Conservation (phyloP, 2,113 vertebrate species). For the Chionodraco myersi region DNA sequence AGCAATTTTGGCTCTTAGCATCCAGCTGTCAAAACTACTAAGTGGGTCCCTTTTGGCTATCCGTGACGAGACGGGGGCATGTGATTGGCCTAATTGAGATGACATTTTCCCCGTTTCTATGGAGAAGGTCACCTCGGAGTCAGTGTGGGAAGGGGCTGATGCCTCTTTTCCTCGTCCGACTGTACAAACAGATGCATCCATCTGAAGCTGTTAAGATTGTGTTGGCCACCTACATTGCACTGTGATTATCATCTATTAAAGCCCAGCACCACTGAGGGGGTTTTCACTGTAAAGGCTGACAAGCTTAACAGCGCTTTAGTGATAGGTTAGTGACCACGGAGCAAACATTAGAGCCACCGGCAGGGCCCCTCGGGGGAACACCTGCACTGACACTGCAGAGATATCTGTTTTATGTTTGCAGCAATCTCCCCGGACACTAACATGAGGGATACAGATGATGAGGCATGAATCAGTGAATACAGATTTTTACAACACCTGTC, state of each 20-base stretch:
- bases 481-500: conserved; percentile 41
- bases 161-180: conserved; percentile 45
- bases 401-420: conserved; percentile 45
- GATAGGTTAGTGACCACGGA: conserved; percentile 43
- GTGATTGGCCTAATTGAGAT: conserved; percentile 80
- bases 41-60: conserved; percentile 53
- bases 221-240: conserved; percentile 52
- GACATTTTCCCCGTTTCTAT: conserved; percentile 71
- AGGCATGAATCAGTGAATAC: conserved; percentile 49
- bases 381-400: conserved; percentile 28
- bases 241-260: conserved; percentile 75
- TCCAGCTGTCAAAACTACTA: conserved; percentile 76
- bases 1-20: conserved; percentile 73
- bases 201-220: conserved; percentile 68
- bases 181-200: conserved; percentile 56
- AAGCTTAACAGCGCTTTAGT: conserved; percentile 36
- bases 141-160: conserved; percentile 54
- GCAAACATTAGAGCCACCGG: conserved; percentile 23
- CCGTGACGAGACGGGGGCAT: conserved; percentile 56
- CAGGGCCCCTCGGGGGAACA: conserved; percentile 31
- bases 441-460: conserved; percentile 27
- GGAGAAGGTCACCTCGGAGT: conserved; percentile 75
- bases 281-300: conserved; percentile 41
- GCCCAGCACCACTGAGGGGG: conserved; percentile 45
- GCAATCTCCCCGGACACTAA: conserved; percentile 22